These are phyloP conservation scores for Lasioglossum marginatum DNA, from an alignment of 2,888 invertebrate genomes.

Conservation along the genomic window DNA sequence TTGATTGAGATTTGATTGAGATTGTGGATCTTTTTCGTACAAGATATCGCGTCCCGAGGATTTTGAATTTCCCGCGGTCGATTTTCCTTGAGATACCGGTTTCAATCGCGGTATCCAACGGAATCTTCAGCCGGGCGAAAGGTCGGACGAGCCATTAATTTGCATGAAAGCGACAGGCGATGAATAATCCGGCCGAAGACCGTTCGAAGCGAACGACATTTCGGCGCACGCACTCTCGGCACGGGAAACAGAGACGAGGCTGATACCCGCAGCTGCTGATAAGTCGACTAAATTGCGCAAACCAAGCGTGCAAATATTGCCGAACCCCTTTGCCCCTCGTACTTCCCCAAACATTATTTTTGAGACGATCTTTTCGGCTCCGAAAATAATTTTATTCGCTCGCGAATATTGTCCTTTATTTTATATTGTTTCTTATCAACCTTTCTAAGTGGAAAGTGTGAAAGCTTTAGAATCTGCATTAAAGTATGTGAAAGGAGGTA, in stretches of 20 bases:
- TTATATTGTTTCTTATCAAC: not conserved
- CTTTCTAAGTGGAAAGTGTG: not conserved
- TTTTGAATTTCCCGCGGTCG: not conserved
- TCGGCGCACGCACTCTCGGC: slow-evolving; percentile 15
- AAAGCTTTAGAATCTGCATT: not conserved
- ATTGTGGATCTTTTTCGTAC: not conserved
- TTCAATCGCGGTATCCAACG: slow-evolving; percentile 39
- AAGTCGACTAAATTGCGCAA: slow-evolving; percentile 50
- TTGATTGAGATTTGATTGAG: not conserved
- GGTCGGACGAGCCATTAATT: slow-evolving; percentile 24
- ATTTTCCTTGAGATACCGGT: slow-evolving; percentile 10
- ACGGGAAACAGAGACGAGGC: slow-evolving; percentile 31
- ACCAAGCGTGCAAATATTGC: slow-evolving; percentile 41
- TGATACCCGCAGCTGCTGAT: slow-evolving; percentile 50
- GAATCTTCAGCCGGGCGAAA: slow-evolving; percentile 33
- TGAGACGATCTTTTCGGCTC: not conserved
- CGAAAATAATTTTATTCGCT: not conserved
- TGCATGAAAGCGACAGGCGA: slow-evolving; percentile 20
- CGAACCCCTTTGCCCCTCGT: not conserved
- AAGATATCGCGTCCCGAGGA: not conserved
- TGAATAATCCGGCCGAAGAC: not conserved
- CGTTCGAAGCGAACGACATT: not conserved
- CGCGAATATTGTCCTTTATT: not conserved
- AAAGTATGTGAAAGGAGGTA: not conserved
- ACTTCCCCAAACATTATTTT: not conserved